Conservation (phyloP, 2,113 vertebrate genomes). For the Sander lucioperca region DNA sequence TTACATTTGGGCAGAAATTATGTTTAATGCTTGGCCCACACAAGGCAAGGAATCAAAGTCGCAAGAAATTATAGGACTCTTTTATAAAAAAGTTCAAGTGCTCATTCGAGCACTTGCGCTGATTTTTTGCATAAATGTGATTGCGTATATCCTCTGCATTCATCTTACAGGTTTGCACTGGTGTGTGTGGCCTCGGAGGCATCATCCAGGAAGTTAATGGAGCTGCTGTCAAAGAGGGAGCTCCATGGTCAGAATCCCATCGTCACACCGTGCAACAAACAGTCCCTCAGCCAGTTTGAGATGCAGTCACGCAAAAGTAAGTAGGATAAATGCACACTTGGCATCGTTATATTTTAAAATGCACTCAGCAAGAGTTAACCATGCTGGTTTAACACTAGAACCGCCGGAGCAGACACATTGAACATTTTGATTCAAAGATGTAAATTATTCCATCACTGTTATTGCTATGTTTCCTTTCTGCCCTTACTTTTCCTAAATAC, state of each 20-base stretch:
- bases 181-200: constrained; percentile 97
- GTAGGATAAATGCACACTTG: constrained; percentile 44
- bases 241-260: constrained; percentile 98
- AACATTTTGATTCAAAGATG: too few species aligned
- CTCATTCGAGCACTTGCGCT: too few species aligned
- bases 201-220: constrained; percentile 97
- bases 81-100: too few species aligned
- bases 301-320: constrained; percentile 99
- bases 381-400: neutral
- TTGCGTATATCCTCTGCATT: constrained; percentile 5
- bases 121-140: neutral
- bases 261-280: constrained; percentile 98
- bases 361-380: neutral
- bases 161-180: constrained; percentile 91
- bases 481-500: too few species aligned
- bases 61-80: too few species aligned
- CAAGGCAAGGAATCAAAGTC: too few species aligned
- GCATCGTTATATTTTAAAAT: neutral
- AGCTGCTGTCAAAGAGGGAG: constrained; percentile 96
- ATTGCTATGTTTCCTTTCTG: too few species aligned
- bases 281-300: constrained; percentile 99
- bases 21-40: neutral
- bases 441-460: too few species aligned
- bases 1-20: neutral
- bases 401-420: too few species aligned